A percentile compares a stretch with the other conserved stretches of the same genome.
Evolutionary conservation across 2,797 vertebrate genomes (phyloP).

Genomic region (Atherinosoma microstoma): DNA sequence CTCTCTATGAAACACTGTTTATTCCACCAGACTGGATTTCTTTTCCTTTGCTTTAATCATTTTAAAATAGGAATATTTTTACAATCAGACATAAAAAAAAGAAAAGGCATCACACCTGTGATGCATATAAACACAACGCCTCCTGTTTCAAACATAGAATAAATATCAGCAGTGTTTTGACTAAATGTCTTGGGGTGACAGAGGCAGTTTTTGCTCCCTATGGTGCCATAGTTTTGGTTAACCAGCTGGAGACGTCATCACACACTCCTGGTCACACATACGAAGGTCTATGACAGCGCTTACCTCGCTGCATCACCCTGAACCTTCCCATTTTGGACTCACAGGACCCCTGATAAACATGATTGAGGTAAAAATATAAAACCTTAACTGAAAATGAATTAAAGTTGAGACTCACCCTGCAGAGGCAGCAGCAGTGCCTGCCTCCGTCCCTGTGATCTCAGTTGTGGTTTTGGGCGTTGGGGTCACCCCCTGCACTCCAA

Average conservation of each 20-base stretch:
- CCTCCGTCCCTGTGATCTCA: background rate
- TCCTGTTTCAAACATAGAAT: background rate
- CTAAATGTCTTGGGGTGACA: background rate
- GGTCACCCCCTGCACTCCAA: slow-evolving; percentile 44
- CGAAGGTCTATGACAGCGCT: slow-evolving; percentile 24
- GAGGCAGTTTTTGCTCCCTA: background rate
- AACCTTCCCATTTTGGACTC: slow-evolving; percentile 25
- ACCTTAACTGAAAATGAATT: background rate
- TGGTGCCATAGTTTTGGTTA: slow-evolving; percentile 12
- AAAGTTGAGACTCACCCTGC: slow-evolving; percentile 61
- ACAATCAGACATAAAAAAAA: background rate
- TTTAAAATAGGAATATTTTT: background rate
- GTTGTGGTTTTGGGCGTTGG: slow-evolving; percentile 1
- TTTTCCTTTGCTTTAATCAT: background rate
- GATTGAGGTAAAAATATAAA: background rate
- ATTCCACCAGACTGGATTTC: background rate
- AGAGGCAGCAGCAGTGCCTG: background rate
- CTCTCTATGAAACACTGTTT: background rate
- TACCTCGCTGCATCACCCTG: slow-evolving; percentile 25
- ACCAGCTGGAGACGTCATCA: slow-evolving; percentile 31
- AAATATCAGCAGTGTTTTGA: background rate
- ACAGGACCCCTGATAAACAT: background rate
- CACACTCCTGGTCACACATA: slow-evolving; percentile 18
- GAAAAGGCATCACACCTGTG: background rate
- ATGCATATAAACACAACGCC: background rate